These are phyloP conservation scores for Polia nebulosa DNA, from an alignment of 2,888 invertebrate genomes.

Conservation along the genomic window DNA sequence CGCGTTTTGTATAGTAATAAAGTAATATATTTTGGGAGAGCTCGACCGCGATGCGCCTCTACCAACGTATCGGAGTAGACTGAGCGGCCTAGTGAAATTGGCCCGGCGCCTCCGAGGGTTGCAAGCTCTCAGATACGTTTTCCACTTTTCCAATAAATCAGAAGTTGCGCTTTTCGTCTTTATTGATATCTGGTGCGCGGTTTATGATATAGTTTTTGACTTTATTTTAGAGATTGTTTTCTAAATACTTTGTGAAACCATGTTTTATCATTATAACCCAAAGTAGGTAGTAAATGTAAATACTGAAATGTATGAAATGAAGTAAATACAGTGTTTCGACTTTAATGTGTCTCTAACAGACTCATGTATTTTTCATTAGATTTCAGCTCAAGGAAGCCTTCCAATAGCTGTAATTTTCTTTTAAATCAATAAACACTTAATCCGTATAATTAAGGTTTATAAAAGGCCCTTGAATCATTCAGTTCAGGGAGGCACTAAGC, in stretches of 20 bases:
- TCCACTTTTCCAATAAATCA: constrained; percentile 66
- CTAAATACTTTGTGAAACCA: not conserved
- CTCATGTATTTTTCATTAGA: not conserved
- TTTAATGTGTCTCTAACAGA: not conserved
- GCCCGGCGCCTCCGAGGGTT: constrained; percentile 79
- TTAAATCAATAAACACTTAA: not conserved
- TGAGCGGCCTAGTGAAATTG: constrained; percentile 77
- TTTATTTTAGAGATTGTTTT: not conserved
- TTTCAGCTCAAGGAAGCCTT: not conserved
- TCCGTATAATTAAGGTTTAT: constrained; percentile 11
- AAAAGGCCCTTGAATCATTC: constrained; percentile 16
- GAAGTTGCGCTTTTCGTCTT: constrained; percentile 44
- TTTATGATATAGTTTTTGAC: not conserved
- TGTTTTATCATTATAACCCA: not conserved
- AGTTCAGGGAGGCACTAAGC: not conserved
- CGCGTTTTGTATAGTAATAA: constrained; percentile 79
- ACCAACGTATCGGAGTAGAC: constrained; percentile 80
- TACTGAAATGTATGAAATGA: not conserved
- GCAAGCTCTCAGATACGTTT: constrained; percentile 73
- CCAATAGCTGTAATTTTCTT: not conserved
- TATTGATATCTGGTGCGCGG: constrained; percentile 1
- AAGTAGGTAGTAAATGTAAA: not conserved
- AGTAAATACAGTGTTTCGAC: no score
- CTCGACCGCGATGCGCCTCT: constrained; percentile 71
- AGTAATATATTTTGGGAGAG: constrained; percentile 68